phyloP scores from a whole-genome alignment of 1,140 invertebrate genomes.

The Philopotamus ludificatus region DNA sequence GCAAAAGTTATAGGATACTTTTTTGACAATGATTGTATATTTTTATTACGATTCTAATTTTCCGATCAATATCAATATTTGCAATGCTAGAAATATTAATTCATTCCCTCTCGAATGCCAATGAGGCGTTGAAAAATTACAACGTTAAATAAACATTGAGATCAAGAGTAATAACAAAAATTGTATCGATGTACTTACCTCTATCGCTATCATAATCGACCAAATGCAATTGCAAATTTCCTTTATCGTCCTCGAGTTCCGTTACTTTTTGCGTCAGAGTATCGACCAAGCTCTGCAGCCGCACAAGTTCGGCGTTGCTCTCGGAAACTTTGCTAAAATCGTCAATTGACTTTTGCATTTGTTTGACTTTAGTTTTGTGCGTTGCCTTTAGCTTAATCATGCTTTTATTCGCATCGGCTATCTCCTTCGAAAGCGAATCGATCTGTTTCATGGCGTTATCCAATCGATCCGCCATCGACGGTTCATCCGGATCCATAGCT shows the following conservation, averaged over 20 bases:
- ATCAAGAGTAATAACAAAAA: background rate
- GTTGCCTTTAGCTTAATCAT: conserved; percentile 83
- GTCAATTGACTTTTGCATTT: conserved; percentile 78
- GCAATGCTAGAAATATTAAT: too few species aligned
- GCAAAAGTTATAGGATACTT: too few species aligned
- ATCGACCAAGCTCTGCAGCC: conserved; percentile 58
- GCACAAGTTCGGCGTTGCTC: conserved; percentile 66
- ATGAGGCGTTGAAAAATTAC: background rate
- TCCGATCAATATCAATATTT: too few species aligned
- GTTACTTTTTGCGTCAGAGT: conserved; percentile 74
- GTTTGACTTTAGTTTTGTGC: conserved; percentile 77
- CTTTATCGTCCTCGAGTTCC: conserved; percentile 87
- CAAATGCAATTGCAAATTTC: conserved; percentile 79
- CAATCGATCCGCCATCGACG: conserved; percentile 40
- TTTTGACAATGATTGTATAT: too few species aligned
- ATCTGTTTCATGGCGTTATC: conserved; percentile 53
- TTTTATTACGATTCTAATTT: too few species aligned
- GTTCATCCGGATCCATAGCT: background rate
- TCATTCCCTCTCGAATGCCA: too few species aligned
- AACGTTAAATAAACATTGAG: background rate
- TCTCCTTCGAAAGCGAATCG: conserved; percentile 62
- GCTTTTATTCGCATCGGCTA: conserved; percentile 75
- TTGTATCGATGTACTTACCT: conserved; percentile 60
- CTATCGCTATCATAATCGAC: conserved; percentile 78
- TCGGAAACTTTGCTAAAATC: conserved; percentile 73